Evolutionary conservation across 2,113 vertebrate species (phyloP).

Genomic region (Arothron firmamentum): DNA sequence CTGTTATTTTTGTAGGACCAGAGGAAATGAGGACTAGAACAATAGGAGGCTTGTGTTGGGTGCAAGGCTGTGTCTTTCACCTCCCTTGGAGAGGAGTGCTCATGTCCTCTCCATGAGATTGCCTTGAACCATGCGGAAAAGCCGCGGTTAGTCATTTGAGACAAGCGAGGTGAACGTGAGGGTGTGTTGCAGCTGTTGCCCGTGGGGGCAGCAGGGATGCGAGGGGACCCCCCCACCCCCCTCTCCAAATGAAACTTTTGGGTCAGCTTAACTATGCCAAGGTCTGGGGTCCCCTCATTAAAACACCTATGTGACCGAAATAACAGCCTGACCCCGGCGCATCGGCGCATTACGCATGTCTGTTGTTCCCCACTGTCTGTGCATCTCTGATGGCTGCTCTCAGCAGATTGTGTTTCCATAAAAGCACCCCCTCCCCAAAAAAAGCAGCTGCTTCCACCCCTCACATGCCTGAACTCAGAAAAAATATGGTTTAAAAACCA

Average conservation of each 20-base stretch:
- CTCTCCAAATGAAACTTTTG: slow-evolving; percentile 32
- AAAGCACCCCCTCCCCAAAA: slow-evolving; percentile 19
- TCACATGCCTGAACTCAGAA: slow-evolving; percentile 37
- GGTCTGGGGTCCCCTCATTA: slow-evolving; percentile 63
- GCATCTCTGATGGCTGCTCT: slow-evolving; percentile 44
- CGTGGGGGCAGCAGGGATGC: slow-evolving; percentile 30
- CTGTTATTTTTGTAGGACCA: slow-evolving; percentile 54
- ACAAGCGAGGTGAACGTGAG: slow-evolving; percentile 56
- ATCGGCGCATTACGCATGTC: slow-evolving; percentile 44
- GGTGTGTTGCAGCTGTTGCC: slow-evolving; percentile 67
- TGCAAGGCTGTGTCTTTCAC: slow-evolving; percentile 50
- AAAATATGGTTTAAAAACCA: not conserved
- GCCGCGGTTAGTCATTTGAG: slow-evolving; percentile 69
- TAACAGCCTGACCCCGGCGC: slow-evolving; percentile 34
- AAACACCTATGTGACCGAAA: slow-evolving; percentile 60
- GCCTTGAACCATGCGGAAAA: slow-evolving; percentile 46
- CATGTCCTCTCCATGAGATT: slow-evolving; percentile 60
- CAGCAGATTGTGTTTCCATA: slow-evolving; percentile 68
- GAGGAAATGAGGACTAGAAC: slow-evolving; percentile 52
- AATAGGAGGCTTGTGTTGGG: slow-evolving; percentile 58
- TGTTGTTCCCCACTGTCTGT: slow-evolving; percentile 41
- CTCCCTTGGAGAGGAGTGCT: slow-evolving; percentile 48
- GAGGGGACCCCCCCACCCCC: slow-evolving; percentile 34
- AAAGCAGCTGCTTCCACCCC: slow-evolving; percentile 73
- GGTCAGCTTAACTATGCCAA: slow-evolving; percentile 55